Base-by-base conservation (phyloP, 1,140 invertebrate species). In the Drosophila virilis region DNA sequence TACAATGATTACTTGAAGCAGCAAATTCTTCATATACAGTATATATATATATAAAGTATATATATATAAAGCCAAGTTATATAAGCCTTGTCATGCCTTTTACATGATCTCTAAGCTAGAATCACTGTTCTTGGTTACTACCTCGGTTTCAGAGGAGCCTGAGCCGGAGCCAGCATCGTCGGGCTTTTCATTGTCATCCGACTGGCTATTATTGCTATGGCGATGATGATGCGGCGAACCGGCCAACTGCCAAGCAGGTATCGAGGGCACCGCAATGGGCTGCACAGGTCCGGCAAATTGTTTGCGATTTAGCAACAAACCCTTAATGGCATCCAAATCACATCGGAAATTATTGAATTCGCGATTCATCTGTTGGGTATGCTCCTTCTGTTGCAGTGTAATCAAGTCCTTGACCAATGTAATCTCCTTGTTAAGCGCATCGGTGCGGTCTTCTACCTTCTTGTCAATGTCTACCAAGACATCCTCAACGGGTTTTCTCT, bases 321-420 rank as follows among this genome's bases (percentile, higher is more conserved):
- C 95, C 92, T 96, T 97, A 38, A 97, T 94, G 76, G 95, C 96
- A 71, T 95, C 93, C 68, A 97, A 93, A 91, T 97, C 96, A 50
- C 95, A 94, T 86, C 96, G 96, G 66, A 97, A 93, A 67, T 95
- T 94, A 80, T 94, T 94, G 37, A 97, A 93, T 76, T 96, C 94
- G 15, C 94, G 60, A 92, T 93, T 91, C 37, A 95, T 79, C 65
- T 93, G 93, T 71, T 95, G 93, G 22, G 95, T 90, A 74, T 94
- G 94, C 12, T 92, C 91, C 72, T 94, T 93, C 38, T 89, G 83
- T 54, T 91, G 84, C 38, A 74, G 65, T 7, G 74, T 71, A n/a
- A 92, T 76, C 45, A 80, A 40, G 13, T 91, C 90, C 32, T 95
- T 93, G 62, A 94, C 93, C 5, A 70, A 45, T 12, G 91, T 91